Evolutionary conservation across 2,113 vertebrate genomes (phyloP).

Genomic region (Microtus richardsoni): DNA sequence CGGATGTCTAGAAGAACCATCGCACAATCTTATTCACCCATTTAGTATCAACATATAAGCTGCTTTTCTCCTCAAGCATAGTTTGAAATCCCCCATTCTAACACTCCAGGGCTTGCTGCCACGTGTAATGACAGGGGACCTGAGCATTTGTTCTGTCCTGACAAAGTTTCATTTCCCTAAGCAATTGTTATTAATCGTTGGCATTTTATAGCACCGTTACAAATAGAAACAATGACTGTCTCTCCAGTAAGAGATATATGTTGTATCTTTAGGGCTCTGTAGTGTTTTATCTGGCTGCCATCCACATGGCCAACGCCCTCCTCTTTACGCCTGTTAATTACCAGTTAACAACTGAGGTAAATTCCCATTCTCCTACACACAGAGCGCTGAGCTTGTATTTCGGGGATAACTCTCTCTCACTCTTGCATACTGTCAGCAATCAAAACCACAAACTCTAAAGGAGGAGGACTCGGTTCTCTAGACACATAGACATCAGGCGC

Average conservation of each 20-base stretch:
- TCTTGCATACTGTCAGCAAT: conserved; percentile 1
- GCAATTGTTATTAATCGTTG: conserved; percentile 23
- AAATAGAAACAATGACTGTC: background rate
- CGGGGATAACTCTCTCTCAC: background rate
- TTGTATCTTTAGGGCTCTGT: background rate
- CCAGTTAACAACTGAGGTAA: conserved; percentile 9
- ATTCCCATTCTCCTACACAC: background rate
- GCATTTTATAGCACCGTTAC: conserved; percentile 43
- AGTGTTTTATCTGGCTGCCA: background rate
- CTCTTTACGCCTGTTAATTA: background rate
- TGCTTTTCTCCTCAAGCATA: conserved; percentile 19
- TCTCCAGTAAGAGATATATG: background rate
- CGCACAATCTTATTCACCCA: background rate
- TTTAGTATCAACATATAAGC: background rate
- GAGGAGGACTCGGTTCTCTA: background rate
- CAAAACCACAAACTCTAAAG: background rate
- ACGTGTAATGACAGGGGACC: background rate
- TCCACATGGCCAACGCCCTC: background rate
- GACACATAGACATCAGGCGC: background rate
- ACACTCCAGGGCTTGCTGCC: background rate
- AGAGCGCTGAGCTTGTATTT: conserved; percentile 22
- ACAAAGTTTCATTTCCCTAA: conserved; percentile 53
- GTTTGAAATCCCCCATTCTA: conserved; percentile 10
- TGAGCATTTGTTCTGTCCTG: conserved; percentile 1
- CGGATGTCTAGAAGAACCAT: background rate